Base-by-base conservation (phyloP, 2,113 vertebrate genomes). In the Solea senegalensis region DNA sequence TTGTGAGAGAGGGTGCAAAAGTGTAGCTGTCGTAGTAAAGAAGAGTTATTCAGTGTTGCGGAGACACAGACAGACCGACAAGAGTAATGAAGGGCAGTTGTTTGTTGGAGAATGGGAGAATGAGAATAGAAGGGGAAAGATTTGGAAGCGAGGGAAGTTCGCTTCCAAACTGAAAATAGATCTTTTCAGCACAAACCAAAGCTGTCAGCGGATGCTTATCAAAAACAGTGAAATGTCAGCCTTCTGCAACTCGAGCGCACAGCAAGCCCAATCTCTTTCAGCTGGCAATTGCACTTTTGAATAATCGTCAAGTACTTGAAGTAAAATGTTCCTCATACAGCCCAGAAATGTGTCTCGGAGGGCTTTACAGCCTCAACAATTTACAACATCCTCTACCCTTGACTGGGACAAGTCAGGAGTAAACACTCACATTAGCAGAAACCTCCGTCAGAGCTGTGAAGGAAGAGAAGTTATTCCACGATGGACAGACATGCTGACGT, bases 151-250 rank as follows among this genome's bases (percentile, higher is more conserved):
- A 65, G 43, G 73, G 71, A 56, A n/a, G 70, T 63, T 75, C 76
- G 61, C 56, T 54, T 76, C n/a, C 56, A 53, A 62, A 68, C 65
- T 72, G 76, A 77, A 80, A 67, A 86, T 66, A 68, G 70, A 63
- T 76, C 74, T 65, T 82, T 89, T 76, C 80, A 84, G 69, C 65
- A 70, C 78, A 68, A 87, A 85, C 66, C 65, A 68, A 78, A 85
- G 78, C 85, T 83, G 83, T 88, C 82, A 86, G 81, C 67, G 44
- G 71, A 87, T 82, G 83, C 83, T 89, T 84, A 87, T 88, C 81
- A 86, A 88, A 78, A 84, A 75, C 75, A 58, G 69, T 46, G 57
- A 81, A 66, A 65, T 51, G 49, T 83, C 72, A 82, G 68, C 70
- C 63, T 72, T 81, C 69, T 82, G 76, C 67, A 60, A 45, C 65